Evolutionary conservation across 1,140 invertebrate genomes (phyloP), one percentile per base, ranked within the genome.

Genomic region (Pinna nobilis): DNA sequence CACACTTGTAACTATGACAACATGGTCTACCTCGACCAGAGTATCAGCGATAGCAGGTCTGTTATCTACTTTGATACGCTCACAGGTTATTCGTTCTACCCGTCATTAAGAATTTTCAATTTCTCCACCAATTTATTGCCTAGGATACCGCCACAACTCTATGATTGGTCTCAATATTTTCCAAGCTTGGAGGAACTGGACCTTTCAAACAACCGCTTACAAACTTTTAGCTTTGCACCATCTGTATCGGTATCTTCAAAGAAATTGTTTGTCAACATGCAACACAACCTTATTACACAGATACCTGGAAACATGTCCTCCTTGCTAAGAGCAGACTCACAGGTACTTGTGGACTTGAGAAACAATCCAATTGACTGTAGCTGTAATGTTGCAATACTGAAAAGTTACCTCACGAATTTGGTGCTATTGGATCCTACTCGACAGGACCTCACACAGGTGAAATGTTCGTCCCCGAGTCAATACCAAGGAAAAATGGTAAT

Each of bases 101-200:
- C 35, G 1, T 28, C 15, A n/a, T 37, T 63, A 13, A 63, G 25
- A 37, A 41, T 35, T 0, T 44, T 63, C 35, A 63, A 63, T 63
- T 63, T 63, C 28, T 63, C 59, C 5, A 28, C 59, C 11, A 63
- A 63, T 18, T 35, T 28, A 20, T 11, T 63, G n/a, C 33, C 59
- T 23, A 25, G n/a, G 23, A 37, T 44, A 25, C 39, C 59, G 5
- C 23, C 20, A 6, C 39, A 41, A 23, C 39, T 63, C 7, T 41
- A 23, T 20, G 18, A 63, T 18, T 63, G 59, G 59, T 35, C 33
- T 23, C 39, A 63, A 44, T 41, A 63, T 44, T 63, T 63, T 30
- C 59, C 59, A 25, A 25, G 25, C 18, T 30, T 63, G 6, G 59
- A 63, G 44, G 37, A 37, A 37, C 59, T 63, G 13, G 59, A 63